These are phyloP conservation scores for Gymnodraco acuticeps DNA, from an alignment of 2,797 vertebrate species.

Conservation along the genomic window DNA sequence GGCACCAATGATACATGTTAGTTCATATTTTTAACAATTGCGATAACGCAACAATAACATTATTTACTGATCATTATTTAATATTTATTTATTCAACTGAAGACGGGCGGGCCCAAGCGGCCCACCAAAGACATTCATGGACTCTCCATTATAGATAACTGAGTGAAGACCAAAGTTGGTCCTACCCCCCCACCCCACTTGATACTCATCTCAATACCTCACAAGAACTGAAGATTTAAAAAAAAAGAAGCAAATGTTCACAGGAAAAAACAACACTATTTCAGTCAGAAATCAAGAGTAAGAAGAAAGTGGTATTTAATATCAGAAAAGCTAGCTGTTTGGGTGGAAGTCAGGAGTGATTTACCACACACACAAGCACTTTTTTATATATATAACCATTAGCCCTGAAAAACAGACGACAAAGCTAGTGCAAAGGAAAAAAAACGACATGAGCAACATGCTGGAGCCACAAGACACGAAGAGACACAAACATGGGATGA, in stretches of 20 bases:
- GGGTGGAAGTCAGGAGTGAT: slow-evolving; percentile 70
- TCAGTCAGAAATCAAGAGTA: slow-evolving; percentile 77
- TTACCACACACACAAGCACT: slow-evolving; percentile 63
- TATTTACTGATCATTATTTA: slow-evolving; percentile 82
- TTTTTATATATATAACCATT: slow-evolving; percentile 54
- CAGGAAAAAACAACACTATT: slow-evolving; percentile 75
- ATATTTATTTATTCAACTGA: slow-evolving; percentile 83
- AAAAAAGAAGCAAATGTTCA: slow-evolving; percentile 70
- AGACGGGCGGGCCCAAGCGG: slow-evolving; percentile 73
- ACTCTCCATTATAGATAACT: slow-evolving; percentile 78
- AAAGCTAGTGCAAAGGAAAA: slow-evolving; percentile 75
- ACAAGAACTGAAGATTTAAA: slow-evolving; percentile 68
- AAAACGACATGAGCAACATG: slow-evolving; percentile 54
- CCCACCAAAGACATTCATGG: slow-evolving; percentile 82
- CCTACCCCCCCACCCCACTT: slow-evolving; percentile 40
- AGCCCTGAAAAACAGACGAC: slow-evolving; percentile 70
- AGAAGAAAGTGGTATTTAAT: slow-evolving; percentile 76
- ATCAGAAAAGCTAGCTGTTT: slow-evolving; percentile 74
- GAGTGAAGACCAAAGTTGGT: slow-evolving; percentile 71
- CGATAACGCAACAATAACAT: slow-evolving; percentile 89
- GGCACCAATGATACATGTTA: slow-evolving; percentile 88
- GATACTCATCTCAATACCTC: slow-evolving; percentile 64
- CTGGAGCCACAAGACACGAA: slow-evolving; percentile 53
- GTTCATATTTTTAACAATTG: slow-evolving; percentile 85
- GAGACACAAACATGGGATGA: slow-evolving; percentile 54